Evolutionary conservation across 92 coral and sea anemone genomes (phyloP).

Genomic region (Epizoanthus ramosus): DNA sequence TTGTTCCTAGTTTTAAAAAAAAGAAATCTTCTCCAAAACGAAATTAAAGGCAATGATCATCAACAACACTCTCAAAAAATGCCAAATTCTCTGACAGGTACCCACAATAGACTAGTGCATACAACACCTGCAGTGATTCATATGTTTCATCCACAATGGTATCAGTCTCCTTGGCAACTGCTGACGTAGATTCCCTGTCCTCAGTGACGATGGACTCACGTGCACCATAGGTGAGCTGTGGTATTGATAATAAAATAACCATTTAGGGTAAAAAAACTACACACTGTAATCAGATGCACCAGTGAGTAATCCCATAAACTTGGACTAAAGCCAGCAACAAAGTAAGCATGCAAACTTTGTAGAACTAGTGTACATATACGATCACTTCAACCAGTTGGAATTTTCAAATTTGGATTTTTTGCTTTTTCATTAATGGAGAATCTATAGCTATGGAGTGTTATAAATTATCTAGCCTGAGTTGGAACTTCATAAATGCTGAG

Average conservation of each 20-base stretch:
- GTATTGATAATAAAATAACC: slow-evolving; percentile 7
- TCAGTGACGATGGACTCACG: slow-evolving; percentile 74
- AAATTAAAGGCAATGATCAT: not conserved
- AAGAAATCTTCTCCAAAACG: too few species aligned
- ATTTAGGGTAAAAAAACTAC: not conserved
- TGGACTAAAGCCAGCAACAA: not conserved
- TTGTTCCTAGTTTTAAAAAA: too few species aligned
- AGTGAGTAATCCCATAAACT: not conserved
- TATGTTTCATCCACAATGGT: slow-evolving; percentile 59
- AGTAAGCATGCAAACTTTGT: not conserved
- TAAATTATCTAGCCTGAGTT: too few species aligned
- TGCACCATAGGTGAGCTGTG: slow-evolving; percentile 86
- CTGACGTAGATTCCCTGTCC: slow-evolving; percentile 66
- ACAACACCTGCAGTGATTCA: slow-evolving; percentile 75
- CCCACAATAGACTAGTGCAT: too few species aligned
- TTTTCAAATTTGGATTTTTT: too few species aligned
- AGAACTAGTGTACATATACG: too few species aligned
- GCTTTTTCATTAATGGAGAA: too few species aligned
- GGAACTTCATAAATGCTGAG: too few species aligned
- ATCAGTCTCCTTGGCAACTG: slow-evolving; percentile 60
- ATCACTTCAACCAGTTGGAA: too few species aligned
- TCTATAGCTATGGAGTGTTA: too few species aligned
- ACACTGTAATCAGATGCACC: too few species aligned
- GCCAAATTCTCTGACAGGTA: not conserved
- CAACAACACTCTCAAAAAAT: not conserved